Percentiles rank a stretch among this genome's conserved stretches.
Evolutionary conservation across 2,113 vertebrate species (phyloP).

Genomic region (Rhinichthys klamathensis): DNA sequence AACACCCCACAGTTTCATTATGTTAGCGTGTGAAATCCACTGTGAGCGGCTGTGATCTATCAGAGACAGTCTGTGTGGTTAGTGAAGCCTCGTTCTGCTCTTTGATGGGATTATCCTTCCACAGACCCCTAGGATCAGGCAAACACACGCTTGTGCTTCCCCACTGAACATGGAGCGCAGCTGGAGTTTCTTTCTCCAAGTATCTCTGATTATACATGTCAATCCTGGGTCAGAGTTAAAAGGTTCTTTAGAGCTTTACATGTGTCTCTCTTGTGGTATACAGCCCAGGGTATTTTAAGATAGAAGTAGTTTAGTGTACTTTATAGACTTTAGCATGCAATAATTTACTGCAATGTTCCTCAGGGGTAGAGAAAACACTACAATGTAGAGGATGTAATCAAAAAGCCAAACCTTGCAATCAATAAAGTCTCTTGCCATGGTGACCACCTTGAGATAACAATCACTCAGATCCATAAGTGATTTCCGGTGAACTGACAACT

Average conservation of each 20-base stretch:
- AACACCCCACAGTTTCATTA: conserved; percentile 34
- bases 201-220: conserved; percentile 48
- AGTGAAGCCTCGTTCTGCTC: conserved; percentile 17
- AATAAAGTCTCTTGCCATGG: conserved; percentile 68
- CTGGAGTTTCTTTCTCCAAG: conserved; percentile 24
- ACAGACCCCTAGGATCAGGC: conserved; percentile 38
- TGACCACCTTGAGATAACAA: conserved; percentile 50
- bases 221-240: conserved; percentile 10
- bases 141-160: neutral
- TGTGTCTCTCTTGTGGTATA: conserved; percentile 6
- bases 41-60: conserved; percentile 22
- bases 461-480: conserved; percentile 67
- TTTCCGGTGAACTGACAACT: conserved; percentile 67
- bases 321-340: conserved; percentile 70
- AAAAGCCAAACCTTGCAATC: conserved; percentile 74
- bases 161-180: neutral
- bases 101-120: conserved; percentile 51
- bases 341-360: conserved; percentile 73
- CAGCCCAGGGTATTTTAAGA: conserved; percentile 57
- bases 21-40: conserved; percentile 34
- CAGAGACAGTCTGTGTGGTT: conserved; percentile 55
- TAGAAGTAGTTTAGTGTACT: conserved; percentile 54
- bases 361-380: conserved; percentile 61
- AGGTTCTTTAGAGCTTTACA: conserved; percentile 13
- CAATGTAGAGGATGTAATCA: conserved; percentile 64